Conservation (phyloP, 2,113 vertebrate genomes). For the Gnathonemus longibarbis region DNA sequence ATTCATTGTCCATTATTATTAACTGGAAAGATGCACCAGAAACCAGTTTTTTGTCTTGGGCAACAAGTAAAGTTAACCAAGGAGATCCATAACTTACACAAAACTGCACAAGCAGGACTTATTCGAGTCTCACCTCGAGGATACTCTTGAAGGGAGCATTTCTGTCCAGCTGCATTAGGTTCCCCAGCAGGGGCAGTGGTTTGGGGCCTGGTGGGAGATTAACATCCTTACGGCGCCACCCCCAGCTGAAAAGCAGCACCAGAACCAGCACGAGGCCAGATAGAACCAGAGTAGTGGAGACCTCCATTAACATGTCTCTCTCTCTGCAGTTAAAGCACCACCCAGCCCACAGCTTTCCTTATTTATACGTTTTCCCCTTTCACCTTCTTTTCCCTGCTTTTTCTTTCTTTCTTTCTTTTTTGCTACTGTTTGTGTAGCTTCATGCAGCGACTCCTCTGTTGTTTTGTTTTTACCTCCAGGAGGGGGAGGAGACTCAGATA, state of each 20-base stretch:
- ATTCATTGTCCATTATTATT: background rate
- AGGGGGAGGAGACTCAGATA: background rate
- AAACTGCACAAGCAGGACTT: background rate
- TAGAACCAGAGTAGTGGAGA: slow-evolving; percentile 32
- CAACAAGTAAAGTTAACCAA: background rate
- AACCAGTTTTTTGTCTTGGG: background rate
- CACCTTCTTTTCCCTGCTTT: background rate
- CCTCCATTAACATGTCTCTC: slow-evolving; percentile 37
- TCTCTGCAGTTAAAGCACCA: background rate
- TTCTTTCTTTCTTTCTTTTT: background rate
- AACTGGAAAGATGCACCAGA: background rate
- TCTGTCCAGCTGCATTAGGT: slow-evolving; percentile 46
- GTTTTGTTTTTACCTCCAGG: background rate
- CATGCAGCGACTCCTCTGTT: background rate
- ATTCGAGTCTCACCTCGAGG: slow-evolving; percentile 39
- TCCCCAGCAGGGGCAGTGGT: slow-evolving; percentile 52
- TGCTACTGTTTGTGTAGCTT: background rate
- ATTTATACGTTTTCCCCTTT: background rate
- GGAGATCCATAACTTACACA: background rate
- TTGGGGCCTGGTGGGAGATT: slow-evolving; percentile 51
- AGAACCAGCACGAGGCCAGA: slow-evolving; percentile 36
- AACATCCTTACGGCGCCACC: background rate
- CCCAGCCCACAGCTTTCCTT: background rate
- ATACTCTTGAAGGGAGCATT: slow-evolving; percentile 46
- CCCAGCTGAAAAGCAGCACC: slow-evolving; percentile 35